Percentiles rank a stretch among this genome's conserved stretches.
Evolutionary conservation across 2,113 vertebrate species (phyloP).

Genomic region (Tursiops truncatus): DNA sequence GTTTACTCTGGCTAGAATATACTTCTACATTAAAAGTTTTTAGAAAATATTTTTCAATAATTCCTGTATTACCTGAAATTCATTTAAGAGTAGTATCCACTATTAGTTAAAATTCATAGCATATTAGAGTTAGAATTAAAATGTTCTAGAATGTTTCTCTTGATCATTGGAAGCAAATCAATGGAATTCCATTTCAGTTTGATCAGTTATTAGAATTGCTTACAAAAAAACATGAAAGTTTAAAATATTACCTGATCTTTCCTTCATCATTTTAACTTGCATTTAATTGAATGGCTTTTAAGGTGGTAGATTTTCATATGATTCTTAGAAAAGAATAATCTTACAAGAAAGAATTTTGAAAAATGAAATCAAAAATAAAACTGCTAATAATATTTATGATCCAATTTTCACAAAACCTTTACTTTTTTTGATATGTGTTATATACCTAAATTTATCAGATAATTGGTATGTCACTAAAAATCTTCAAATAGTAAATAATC

Average conservation of each 20-base stretch:
- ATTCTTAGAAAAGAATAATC: background rate
- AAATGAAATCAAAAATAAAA: background rate
- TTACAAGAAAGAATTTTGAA: background rate
- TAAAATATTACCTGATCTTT: background rate
- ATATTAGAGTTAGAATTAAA: background rate
- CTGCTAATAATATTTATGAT: background rate
- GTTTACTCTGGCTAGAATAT: background rate
- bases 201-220: background rate
- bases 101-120: background rate
- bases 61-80: background rate
- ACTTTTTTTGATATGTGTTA: background rate
- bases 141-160: background rate
- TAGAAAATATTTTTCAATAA: background rate
- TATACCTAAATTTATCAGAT: constrained; percentile 11
- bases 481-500: background rate
- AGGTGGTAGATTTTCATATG: background rate
- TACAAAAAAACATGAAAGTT: background rate
- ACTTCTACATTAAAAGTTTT: background rate
- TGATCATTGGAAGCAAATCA: background rate
- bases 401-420: background rate
- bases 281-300: background rate
- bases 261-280: background rate
- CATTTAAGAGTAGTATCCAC: background rate
- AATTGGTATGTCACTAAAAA: rapidly evolving
- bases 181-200: background rate